These are phyloP conservation scores for Acrobeloides nanus DNA, from an alignment of 2,888 invertebrate species.

Conservation along the genomic window DNA sequence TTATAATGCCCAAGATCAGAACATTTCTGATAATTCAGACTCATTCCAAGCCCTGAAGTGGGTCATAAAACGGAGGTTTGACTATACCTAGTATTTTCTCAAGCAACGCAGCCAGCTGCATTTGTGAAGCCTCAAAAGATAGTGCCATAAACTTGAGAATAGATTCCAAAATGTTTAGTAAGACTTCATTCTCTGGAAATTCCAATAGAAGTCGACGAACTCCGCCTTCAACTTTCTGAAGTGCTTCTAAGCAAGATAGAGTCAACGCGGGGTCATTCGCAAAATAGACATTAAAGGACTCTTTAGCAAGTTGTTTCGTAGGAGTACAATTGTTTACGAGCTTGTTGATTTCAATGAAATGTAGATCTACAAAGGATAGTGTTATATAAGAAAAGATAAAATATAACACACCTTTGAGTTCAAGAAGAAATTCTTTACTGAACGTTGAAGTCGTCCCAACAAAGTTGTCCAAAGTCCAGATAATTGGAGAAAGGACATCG, in stretches of 20 bases:
- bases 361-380: constrained; percentile 2
- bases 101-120: constrained; percentile 79
- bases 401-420: no score
- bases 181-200: constrained; percentile 32
- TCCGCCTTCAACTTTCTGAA: constrained; percentile 6
- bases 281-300: constrained; percentile 25
- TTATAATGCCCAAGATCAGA: no score
- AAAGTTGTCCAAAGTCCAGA: no score
- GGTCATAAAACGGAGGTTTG: neutral
- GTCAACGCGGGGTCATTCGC: constrained; percentile 17
- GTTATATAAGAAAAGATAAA: constrained; percentile 3
- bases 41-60: neutral
- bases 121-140: constrained; percentile 67
- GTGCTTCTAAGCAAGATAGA: constrained; percentile 13
- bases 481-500: no score
- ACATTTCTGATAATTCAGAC: no score
- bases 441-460: no score
- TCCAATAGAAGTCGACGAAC: constrained; percentile 10
- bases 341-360: neutral
- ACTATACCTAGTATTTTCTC: constrained; percentile 74
- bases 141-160: constrained; percentile 31
- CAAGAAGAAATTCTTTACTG: no score
- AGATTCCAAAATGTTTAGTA: constrained; percentile 27
- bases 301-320: neutral
- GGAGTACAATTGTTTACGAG: neutral